Percentiles rank a stretch among this genome's conserved stretches.
phyloP scores from a whole-genome alignment of 2,888 invertebrate genomes.

The Acanthopleura granulata region DNA sequence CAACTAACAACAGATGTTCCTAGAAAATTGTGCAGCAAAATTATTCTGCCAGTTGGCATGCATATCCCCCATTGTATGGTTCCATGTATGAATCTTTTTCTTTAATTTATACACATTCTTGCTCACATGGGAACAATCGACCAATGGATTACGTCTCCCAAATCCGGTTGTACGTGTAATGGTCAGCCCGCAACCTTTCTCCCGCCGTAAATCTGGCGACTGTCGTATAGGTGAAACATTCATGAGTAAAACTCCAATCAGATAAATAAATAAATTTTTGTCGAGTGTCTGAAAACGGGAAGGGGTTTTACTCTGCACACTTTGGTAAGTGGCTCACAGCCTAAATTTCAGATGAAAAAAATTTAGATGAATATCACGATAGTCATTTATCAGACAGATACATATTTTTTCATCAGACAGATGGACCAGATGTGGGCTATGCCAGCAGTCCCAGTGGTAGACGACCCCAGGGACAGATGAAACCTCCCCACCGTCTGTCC shows the following conservation, averaged over 20 bases:
- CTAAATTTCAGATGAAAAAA: too few species aligned
- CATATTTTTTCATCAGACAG: neutral
- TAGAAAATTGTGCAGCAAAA: too few species aligned
- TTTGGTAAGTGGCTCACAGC: neutral
- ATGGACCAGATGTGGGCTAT: neutral
- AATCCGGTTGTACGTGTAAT: neutral
- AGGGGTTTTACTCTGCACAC: neutral
- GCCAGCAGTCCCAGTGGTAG: neutral
- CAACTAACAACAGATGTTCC: too few species aligned
- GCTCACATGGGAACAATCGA: too few species aligned
- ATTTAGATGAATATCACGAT: too few species aligned
- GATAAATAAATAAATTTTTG: neutral
- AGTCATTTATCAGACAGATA: neutral
- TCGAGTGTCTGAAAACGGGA: neutral
- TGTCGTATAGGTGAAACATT: too few species aligned
- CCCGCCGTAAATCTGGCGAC: neutral
- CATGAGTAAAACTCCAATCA: too few species aligned
- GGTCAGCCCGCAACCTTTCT: neutral
- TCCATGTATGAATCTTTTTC: too few species aligned
- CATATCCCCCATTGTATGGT: too few species aligned
- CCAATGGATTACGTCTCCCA: neutral
- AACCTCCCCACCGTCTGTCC: constrained; percentile 73
- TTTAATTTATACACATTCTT: too few species aligned
- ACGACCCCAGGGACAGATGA: constrained; percentile 43
- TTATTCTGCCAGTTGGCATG: too few species aligned